Percentiles rank a stretch among this genome's conserved stretches.
Evolutionary conservation across 2,113 vertebrate genomes (phyloP).

Genomic region (Labeo rohita): DNA sequence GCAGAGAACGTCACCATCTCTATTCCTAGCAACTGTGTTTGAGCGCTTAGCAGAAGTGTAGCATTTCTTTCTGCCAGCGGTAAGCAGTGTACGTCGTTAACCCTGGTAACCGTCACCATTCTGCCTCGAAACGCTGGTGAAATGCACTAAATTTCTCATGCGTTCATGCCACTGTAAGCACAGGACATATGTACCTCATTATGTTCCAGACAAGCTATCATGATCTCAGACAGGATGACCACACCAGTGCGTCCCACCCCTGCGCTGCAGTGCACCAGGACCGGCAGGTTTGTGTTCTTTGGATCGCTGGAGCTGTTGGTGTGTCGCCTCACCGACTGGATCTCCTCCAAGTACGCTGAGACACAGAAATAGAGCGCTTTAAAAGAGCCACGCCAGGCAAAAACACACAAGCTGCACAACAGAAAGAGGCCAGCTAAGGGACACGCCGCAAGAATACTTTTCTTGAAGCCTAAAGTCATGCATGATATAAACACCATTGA

Average conservation of each 20-base stretch:
- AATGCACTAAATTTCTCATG: background rate
- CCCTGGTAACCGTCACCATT: background rate
- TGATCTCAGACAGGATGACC: slow-evolving; percentile 92
- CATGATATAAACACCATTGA: background rate
- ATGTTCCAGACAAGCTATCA: slow-evolving; percentile 96
- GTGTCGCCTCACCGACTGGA: slow-evolving; percentile 95
- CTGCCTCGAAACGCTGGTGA: background rate
- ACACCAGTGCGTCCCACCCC: slow-evolving; percentile 93
- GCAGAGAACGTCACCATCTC: background rate
- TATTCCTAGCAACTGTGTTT: background rate
- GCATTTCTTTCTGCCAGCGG: background rate
- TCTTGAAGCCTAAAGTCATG: background rate
- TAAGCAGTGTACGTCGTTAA: background rate
- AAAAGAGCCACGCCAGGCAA: background rate
- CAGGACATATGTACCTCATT: slow-evolving; percentile 84
- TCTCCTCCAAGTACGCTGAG: slow-evolving; percentile 93
- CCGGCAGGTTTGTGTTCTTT: slow-evolving; percentile 79
- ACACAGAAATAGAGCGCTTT: slow-evolving; percentile 28
- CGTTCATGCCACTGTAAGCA: background rate
- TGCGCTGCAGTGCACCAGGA: slow-evolving; percentile 95
- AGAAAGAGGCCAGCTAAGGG: background rate
- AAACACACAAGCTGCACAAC: background rate
- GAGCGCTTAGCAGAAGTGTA: background rate
- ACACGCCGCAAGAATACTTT: background rate
- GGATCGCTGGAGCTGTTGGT: slow-evolving; percentile 91